These are phyloP conservation scores for Nilaparvata lugens DNA, from an alignment of 1,140 invertebrate species.

Conservation along the genomic window DNA sequence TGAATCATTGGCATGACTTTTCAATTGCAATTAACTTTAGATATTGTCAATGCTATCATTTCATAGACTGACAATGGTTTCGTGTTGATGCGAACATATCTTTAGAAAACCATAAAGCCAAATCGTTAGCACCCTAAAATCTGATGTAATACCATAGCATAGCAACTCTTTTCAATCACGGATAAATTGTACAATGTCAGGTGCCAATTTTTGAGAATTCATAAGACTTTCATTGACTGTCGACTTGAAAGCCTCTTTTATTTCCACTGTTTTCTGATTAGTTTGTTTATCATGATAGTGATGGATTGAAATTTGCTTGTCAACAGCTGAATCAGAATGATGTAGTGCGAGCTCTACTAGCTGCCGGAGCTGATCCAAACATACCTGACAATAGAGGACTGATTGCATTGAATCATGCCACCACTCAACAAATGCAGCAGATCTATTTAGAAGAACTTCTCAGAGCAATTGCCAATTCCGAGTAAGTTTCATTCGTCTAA, in stretches of 20 bases:
- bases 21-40: no score
- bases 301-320: neutral
- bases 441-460: constrained; percentile 54
- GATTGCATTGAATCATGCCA: constrained; percentile 45
- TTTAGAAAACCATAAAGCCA: no score
- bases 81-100: no score
- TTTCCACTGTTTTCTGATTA: neutral
- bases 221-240: neutral
- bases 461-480: constrained; percentile 50
- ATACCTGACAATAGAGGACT: constrained; percentile 45
- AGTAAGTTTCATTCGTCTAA: constrained; percentile 38
- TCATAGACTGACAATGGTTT: no score
- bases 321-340: constrained; percentile 45
- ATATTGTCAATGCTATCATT: no score
- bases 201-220: neutral
- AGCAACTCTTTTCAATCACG: neutral
- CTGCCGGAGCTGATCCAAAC: constrained; percentile 48
- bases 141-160: no score
- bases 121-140: no score
- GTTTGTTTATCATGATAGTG: neutral
- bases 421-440: constrained; percentile 41
- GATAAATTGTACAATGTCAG: neutral
- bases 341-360: constrained; percentile 48
- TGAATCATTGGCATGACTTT: no score
- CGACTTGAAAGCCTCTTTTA: neutral